Evolutionary conservation across 1,140 invertebrate genomes (phyloP), one percentile per base, ranked within the genome.

Genomic region (Bombus confusus): DNA sequence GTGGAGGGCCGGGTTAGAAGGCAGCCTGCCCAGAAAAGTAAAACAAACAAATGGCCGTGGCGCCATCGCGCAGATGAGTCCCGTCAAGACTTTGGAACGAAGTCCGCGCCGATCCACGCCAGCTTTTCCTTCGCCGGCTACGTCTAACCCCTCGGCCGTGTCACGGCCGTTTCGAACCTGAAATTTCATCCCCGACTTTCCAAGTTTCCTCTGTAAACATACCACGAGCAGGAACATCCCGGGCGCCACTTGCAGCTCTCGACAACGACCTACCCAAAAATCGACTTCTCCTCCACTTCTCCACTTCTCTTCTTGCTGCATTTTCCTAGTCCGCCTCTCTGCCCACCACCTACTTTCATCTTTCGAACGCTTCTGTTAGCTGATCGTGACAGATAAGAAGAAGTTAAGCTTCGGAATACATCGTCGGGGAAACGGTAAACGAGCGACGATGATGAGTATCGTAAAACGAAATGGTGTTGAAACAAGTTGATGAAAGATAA

Each of bases 21-120:
- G 39, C 59, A 88, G 71, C 87, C 80, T 47, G 81, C 41, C 76
- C 72, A 84, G 86, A 87, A 84, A 94, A 92, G 92, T 93, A 93
- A 95, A 94, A 94, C 92, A 95, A 95, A 95, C 93, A 95, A 94
- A 93, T 94, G 92, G 91, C 86, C 83, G 84, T 93, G 94, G 94
- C 94, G 94, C 94, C 94, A 95, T 90, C 91, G 89, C 90, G 90
- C 94, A 95, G 94, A 95, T 95, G 94, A 93, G 92, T 93, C 93
- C 91, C 88, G 92, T 95, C 94, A 94, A 93, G 93, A 78, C 86
- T 62, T 52, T 22, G 8, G 8, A 15, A 1, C 37, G 10, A 15
- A 28, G 22, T 28, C 83, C 73, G 47, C 76, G 64, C 15, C 78
- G 76, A 77, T 43, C 76, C 83, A 74, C 72, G 66, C 37, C 76